phyloP scores from a whole-genome alignment of 1,140 invertebrate genomes.

The Drosophila oshimai region DNA sequence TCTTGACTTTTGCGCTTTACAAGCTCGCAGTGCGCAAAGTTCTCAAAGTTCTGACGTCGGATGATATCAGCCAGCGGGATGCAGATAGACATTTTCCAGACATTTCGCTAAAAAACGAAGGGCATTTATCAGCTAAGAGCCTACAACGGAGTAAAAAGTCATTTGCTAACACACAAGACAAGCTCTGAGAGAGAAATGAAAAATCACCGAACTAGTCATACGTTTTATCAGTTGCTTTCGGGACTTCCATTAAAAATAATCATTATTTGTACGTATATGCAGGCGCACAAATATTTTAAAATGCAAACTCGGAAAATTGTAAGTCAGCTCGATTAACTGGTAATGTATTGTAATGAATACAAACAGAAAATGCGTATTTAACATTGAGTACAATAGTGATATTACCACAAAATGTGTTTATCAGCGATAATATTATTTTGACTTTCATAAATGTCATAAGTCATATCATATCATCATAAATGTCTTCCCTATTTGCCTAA shows the following conservation, averaged over 20 bases:
- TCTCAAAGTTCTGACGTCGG: conserved; percentile 39
- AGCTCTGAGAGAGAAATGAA: not conserved
- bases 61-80: conserved; percentile 37
- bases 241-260: too few species aligned
- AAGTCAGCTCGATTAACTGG: too few species aligned
- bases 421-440: too few species aligned
- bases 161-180: conserved; percentile 7
- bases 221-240: conserved; percentile 23
- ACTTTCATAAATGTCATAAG: too few species aligned
- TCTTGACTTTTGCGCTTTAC: conserved; percentile 39
- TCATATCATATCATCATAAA: too few species aligned
- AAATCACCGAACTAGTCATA: conserved; percentile 10
- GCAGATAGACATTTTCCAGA: conserved; percentile 26
- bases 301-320: too few species aligned
- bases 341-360: too few species aligned
- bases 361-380: too few species aligned
- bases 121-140: not conserved
- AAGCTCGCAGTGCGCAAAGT: conserved; percentile 44
- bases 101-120: not conserved
- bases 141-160: not conserved
- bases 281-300: not conserved
- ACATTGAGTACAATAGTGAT: too few species aligned
- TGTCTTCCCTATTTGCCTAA: too few species aligned
- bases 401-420: too few species aligned
- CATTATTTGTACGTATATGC: too few species aligned